Evolutionary conservation across 2,113 vertebrate genomes (phyloP), one percentile per base, ranked within the genome.

Genomic region (Passer domesticus): DNA sequence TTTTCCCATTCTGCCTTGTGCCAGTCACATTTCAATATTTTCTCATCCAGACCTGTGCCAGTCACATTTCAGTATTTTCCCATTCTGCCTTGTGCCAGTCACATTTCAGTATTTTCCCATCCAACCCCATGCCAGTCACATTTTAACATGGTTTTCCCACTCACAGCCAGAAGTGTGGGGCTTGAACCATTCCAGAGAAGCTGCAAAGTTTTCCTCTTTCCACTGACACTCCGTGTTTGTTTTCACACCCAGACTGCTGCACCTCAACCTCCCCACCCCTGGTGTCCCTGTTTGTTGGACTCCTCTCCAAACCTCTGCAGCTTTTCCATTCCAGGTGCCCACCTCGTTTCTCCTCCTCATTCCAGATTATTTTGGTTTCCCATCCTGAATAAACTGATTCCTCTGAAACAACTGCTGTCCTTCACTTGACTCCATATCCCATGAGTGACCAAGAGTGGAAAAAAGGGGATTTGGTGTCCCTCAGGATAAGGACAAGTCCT

Each of bases 351-450:
- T 67, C 70, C 69, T 41, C 2, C 14, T 8, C 22, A 30, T 21
- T 67, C 72, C 67, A 31, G 19, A 70, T 44, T 43, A 77, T 94
- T 91, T 85, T 35, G 58, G 4, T 47, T 90, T 95, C 84, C 82
- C 12, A 0, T 19, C 70, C 73, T 89, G 56, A 92, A 68, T 1
- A 24, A 59, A 43, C 21, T 0, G 20, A 20, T 22, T 43, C 25
- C 53, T 69, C 56, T 27, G 58, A 66, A 85, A 46, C 23, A 15
- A 22, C 35, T 7, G 21, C 47, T 49, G 1, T 49, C 19, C n/a
- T 68, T 46, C 6, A 1, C 4, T 3, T 6, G 10, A 7, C 58
- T 27, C 49, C 2, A 0, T 11, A 28, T 41, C 28, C 60, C 94
- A 49, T 4, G 11, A 33, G 56, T 3, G 50, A 53, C 31, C 3